Evolutionary conservation across 1,140 invertebrate species (phyloP).

Genomic region (Pogonomyrmex californicus): DNA sequence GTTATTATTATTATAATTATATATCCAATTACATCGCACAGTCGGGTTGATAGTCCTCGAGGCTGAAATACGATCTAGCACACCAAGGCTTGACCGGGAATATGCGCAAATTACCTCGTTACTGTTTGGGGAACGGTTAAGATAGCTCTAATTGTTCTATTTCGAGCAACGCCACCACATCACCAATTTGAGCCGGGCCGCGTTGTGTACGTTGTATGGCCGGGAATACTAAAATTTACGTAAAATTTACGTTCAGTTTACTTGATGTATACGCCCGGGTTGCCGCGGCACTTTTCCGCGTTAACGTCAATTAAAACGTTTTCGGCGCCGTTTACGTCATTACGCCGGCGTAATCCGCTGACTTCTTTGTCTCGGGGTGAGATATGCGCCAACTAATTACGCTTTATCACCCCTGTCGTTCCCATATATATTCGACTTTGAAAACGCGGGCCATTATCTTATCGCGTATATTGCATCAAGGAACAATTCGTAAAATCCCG

Average conservation of each 20-base stretch:
- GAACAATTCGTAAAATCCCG: conserved; percentile 61
- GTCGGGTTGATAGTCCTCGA: background rate
- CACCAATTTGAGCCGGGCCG: conserved; percentile 27
- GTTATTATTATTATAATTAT: background rate
- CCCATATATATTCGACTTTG: conserved; percentile 43
- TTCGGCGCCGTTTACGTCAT: conserved; percentile 34
- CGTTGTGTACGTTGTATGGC: conserved; percentile 10
- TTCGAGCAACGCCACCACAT: conserved; percentile 34
- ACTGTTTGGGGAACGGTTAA: conserved; percentile 52
- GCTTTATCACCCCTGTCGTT: conserved; percentile 48
- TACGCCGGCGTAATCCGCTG: conserved; percentile 34
- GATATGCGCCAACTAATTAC: conserved; percentile 50
- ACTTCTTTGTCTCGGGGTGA: conserved; percentile 29
- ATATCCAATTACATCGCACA: background rate
- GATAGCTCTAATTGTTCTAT: conserved; percentile 57
- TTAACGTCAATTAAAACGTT: conserved; percentile 54
- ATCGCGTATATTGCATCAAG: conserved; percentile 51
- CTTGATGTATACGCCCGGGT: conserved; percentile 35
- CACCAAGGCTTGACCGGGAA: conserved; percentile 34
- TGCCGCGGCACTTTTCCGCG: conserved; percentile 36
- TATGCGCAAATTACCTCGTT: conserved; percentile 60
- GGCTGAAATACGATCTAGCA: conserved; percentile 9
- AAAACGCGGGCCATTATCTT: conserved; percentile 53
- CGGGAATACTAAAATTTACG: conserved; percentile 48
- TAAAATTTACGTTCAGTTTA: conserved; percentile 27